phyloP scores from a whole-genome alignment of 2,888 invertebrate species.

The Dioctria rufipes region DNA sequence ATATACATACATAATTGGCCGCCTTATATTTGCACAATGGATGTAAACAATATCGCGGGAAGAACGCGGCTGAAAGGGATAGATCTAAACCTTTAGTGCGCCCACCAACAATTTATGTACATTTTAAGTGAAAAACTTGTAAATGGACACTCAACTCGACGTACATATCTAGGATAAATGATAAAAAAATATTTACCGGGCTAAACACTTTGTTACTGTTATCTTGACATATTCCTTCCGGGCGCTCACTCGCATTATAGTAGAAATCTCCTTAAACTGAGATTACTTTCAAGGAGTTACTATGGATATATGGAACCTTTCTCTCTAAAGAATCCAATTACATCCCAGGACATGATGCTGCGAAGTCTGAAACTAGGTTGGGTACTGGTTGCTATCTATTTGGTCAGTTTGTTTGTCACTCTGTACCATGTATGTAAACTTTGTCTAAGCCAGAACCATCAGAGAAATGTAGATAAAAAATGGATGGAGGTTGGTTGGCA shows the following conservation, averaged over 20 bases:
- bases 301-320: constrained; percentile 16
- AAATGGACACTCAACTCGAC: constrained; percentile 49
- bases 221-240: constrained; percentile 51
- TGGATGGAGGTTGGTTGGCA: neutral
- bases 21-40: neutral
- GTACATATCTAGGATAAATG: constrained; percentile 21
- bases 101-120: constrained; percentile 27
- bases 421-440: constrained; percentile 12
- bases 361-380: neutral
- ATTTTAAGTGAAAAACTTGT: constrained; percentile 53
- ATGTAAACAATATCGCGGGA: constrained; percentile 25
- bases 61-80: neutral
- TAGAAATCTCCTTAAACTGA: constrained; percentile 32
- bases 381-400: constrained; percentile 21
- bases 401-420: constrained; percentile 40
- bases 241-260: constrained; percentile 19
- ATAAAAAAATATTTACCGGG: constrained; percentile 53
- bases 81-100: neutral
- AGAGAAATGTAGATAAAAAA: constrained; percentile 26
- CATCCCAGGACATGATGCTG: constrained; percentile 16
- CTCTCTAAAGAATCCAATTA: constrained; percentile 32
- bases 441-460: neutral
- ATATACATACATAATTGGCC: too few relatives aligned
- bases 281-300: constrained; percentile 25
- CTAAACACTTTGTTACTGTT: constrained; percentile 45